phyloP scores from a whole-genome alignment of 2,113 vertebrate genomes.

The Nycticebus coucang region DNA sequence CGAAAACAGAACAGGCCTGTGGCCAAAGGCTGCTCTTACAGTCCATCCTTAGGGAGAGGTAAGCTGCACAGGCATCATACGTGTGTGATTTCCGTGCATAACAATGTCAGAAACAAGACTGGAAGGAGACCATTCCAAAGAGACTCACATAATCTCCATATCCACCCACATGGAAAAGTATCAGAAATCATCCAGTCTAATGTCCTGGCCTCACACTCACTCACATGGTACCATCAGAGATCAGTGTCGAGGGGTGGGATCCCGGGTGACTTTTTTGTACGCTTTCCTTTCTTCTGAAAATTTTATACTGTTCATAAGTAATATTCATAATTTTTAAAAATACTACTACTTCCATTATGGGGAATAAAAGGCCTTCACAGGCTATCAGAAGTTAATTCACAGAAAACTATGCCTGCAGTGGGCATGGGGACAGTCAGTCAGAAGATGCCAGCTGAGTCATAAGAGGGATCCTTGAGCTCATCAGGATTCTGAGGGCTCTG shows the following conservation, averaged over 20 bases:
- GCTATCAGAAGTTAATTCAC: background rate
- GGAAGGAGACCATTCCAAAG: background rate
- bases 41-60: too few relatives aligned
- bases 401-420: too few relatives aligned
- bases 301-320: background rate
- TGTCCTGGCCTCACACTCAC: too few relatives aligned
- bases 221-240: background rate
- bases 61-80: background rate
- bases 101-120: background rate
- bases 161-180: background rate
- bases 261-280: background rate
- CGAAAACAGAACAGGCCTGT: background rate
- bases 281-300: background rate
- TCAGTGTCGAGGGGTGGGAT: background rate
- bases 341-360: background rate
- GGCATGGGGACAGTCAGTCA: background rate
- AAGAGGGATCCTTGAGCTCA: background rate
- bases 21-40: background rate
- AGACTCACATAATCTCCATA: background rate
- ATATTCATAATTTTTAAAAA: background rate
- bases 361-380: background rate
- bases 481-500: background rate
- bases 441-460: background rate
- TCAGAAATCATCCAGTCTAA: too few relatives aligned
- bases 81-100: rapidly evolving